A percentile compares a stretch with the other conserved stretches of the same genome.
These are phyloP conservation scores for Heliconius ethilla DNA, from an alignment of 2,888 invertebrate species.

Conservation along the genomic window DNA sequence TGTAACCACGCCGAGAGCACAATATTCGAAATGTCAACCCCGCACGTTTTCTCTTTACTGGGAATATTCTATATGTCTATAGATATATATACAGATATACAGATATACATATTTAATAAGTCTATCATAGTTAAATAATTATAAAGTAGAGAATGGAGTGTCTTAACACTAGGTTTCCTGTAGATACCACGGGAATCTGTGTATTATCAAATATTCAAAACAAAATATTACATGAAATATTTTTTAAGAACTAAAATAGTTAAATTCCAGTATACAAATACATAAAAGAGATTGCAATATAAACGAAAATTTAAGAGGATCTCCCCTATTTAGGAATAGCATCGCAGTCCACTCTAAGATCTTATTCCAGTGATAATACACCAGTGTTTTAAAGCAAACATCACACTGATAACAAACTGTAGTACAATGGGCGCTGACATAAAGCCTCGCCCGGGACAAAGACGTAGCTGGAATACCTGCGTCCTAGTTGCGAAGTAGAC, in stretches of 20 bases:
- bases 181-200: too few species aligned
- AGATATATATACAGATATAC: not conserved
- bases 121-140: not conserved
- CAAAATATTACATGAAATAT: too few species aligned
- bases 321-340: not conserved
- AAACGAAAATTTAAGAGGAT: constrained; percentile 2
- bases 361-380: constrained; percentile 8
- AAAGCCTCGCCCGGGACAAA: constrained; percentile 40
- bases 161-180: too few species aligned
- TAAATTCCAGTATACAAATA: not conserved
- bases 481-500: constrained; percentile 38
- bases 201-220: too few species aligned
- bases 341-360: constrained; percentile 20
- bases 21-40: constrained; percentile 9
- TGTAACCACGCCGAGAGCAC: constrained; percentile 1
- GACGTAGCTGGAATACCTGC: constrained; percentile 36
- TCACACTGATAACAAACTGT: constrained; percentile 42
- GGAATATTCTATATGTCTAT: not conserved
- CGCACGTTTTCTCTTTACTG: constrained; percentile 5
- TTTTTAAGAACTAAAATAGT: too few species aligned
- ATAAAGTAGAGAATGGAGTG: too few species aligned
- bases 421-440: constrained; percentile 39
- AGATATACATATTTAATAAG: not conserved
- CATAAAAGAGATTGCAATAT: not conserved
- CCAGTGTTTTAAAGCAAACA: constrained; percentile 37